Evolutionary conservation across 2,888 invertebrate species (phyloP).

Genomic region (Chaitophorus viminalis): DNA sequence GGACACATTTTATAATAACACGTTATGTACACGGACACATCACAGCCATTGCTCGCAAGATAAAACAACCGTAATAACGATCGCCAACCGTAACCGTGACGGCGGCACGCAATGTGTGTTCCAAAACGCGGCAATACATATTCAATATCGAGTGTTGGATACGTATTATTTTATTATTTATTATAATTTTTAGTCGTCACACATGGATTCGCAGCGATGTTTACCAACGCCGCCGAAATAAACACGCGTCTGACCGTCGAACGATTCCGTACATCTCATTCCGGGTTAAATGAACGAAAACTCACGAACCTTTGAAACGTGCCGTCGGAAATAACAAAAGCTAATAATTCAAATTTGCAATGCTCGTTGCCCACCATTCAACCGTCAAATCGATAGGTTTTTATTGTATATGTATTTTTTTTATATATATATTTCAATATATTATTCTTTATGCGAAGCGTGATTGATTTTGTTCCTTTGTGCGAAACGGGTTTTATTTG

Average conservation of each 20-base stretch:
- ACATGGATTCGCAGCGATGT: constrained; percentile 3
- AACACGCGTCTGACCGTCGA: constrained; percentile 19
- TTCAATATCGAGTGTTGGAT: constrained; percentile 20
- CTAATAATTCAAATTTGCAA: constrained; percentile 58
- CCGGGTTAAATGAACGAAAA: constrained; percentile 31
- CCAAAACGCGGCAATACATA: not conserved
- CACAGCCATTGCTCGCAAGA: not conserved
- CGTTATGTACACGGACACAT: too few species aligned
- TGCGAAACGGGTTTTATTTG: not conserved
- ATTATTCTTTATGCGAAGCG: not conserved
- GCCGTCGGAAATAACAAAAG: constrained; percentile 46
- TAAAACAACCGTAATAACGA: not conserved
- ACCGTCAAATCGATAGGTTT: constrained; percentile 50
- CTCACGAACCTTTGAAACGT: too few species aligned
- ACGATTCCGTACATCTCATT: constrained; percentile 22
- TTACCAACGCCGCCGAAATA: not conserved
- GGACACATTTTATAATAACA: too few species aligned
- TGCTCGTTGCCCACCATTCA: constrained; percentile 44
- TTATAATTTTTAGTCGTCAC: too few species aligned
- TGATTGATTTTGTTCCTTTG: constrained; percentile 30
- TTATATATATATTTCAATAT: not conserved
- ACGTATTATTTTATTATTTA: too few species aligned
- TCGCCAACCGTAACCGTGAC: not conserved
- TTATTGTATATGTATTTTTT: not conserved
- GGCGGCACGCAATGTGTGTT: not conserved